phyloP scores from a whole-genome alignment of 2,888 invertebrate genomes.

The Sesia bembeciformis region DNA sequence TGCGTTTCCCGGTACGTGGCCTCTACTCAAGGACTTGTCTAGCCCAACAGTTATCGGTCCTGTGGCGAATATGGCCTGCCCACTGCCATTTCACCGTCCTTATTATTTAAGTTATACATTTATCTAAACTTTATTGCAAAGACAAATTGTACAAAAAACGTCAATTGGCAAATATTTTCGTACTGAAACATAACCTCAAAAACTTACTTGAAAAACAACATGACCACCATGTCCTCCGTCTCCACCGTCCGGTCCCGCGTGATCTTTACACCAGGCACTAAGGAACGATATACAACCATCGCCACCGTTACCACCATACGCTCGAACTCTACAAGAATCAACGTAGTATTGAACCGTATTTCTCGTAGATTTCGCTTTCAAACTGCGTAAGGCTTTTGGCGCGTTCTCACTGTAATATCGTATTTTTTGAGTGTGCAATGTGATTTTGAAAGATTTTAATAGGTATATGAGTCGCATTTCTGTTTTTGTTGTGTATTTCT shows the following conservation, averaged over 20 bases:
- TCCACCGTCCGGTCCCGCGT: slow-evolving; percentile 96
- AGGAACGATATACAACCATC: slow-evolving; percentile 94
- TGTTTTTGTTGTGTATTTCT: background rate
- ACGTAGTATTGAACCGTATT: slow-evolving; percentile 76
- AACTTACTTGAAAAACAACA: slow-evolving; percentile 80
- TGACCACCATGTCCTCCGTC: slow-evolving; percentile 98
- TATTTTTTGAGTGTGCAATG: slow-evolving; percentile 9
- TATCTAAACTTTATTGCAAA: too few species aligned
- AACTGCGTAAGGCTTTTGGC: slow-evolving; percentile 50
- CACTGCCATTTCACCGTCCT: too few species aligned
- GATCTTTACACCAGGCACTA: slow-evolving; percentile 86
- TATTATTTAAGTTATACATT: too few species aligned
- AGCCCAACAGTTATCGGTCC: too few species aligned
- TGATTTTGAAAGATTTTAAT: slow-evolving; percentile 4
- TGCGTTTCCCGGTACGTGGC: too few species aligned
- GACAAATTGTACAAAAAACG: too few species aligned
- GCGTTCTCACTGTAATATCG: slow-evolving; percentile 30
- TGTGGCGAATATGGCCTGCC: too few species aligned
- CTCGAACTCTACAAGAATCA: slow-evolving; percentile 79
- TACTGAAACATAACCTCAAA: background rate
- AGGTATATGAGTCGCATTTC: slow-evolving; percentile 19
- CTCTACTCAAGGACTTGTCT: too few species aligned
- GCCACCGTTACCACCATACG: slow-evolving; percentile 92
- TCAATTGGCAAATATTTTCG: background rate
- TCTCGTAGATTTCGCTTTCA: slow-evolving; percentile 52